Base-by-base conservation (phyloP, 2,797 vertebrate species). In the Cirrhinus molitorella region DNA sequence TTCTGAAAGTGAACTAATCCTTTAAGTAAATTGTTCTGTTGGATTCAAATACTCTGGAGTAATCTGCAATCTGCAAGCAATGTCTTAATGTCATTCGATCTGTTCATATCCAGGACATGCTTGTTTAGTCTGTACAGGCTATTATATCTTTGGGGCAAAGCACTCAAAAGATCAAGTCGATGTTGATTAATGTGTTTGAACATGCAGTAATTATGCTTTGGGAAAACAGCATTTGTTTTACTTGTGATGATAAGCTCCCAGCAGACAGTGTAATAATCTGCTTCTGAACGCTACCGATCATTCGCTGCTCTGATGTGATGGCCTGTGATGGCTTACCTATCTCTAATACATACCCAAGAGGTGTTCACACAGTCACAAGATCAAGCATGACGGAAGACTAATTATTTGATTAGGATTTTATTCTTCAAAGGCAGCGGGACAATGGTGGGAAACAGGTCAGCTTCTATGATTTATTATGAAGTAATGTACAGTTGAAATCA, bases 151-250 rank as follows among this genome's bases (percentile, higher is more conserved):
- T 59, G 28, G 57, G 57, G 13, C 57, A 61, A 61, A 61, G 57
- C 23, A 16, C 57, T 61, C 23, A 61, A 61, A 61, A 61, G 57
- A 28, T 28, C 57, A 61, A 16, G 57, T 61, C 2, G 6, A 28
- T 61, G 57, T 61, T 28, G 57, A 61, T 61, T 61, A 28, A 61
- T 28, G 23, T 61, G 57, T 61, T 61, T 61, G 13, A 61, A 61
- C 57, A 25, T 61, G 57, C 57, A 28, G 25, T 25, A 28, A 61
- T 61, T 28, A 16, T 61, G 25, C 57, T 59, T 25, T 59, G 23
- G 12, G 57, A 25, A 59, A 61, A 61, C 13, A 61, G 57, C 23
- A 61, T 28, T 61, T 25, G 57, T 61, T 61, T 28, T 59, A 25
- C 57, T 59, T 61, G 13, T 28, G 57, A 61, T 7, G 57, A 28